Evolutionary conservation across 1,140 invertebrate genomes (phyloP), one percentile per base, ranked within the genome.

Genomic region (Lordiphosa mommai): DNA sequence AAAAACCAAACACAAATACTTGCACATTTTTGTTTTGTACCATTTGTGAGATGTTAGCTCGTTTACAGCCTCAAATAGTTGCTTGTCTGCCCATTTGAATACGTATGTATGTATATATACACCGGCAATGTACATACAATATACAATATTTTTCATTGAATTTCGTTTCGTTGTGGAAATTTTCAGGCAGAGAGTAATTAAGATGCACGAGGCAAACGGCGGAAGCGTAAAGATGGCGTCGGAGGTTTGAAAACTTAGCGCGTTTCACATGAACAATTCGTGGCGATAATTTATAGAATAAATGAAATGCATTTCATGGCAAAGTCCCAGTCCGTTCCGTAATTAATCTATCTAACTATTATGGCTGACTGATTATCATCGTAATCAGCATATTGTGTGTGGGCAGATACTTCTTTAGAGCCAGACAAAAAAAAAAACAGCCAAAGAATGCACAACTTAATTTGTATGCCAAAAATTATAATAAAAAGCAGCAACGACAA

Each of bases 211-310:
- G 77, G 77, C 76, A 76, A 79, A 82, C 76, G 44, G 61, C 76
- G 76, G 76, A 80, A 80, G 77, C 71, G 64, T 68, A 43, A 71
- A 80, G 20, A 13, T 16, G 36, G 16, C 27, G 44, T 43, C 38
- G 9, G n/a, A 16, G 38, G 41, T 29, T 17, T 49, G 58, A 66
- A 58, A 70, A 57, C 38, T 48, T 36, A 17, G 46, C 43, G 16
- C 71, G 71, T 82, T 82, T 76, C 76, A 82, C 76, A 76, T 82
- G 76, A 82, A 76, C 71, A 82, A 84, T 76, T 82, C 76, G 71
- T 84, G 76, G 76, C 77, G 71, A 84, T 82, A 84, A 82, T 84
- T 84, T 76, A 67, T 80, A 80, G 58, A 80, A 80, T 76, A 82
- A 82, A 80, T 80, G 74, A 74, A 80, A 82, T 80, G 76, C 74